A percentile compares a stretch with the other conserved stretches of the same genome.
Conservation (phyloP, 2,797 vertebrate species). For the Spizella passerina region DNA sequence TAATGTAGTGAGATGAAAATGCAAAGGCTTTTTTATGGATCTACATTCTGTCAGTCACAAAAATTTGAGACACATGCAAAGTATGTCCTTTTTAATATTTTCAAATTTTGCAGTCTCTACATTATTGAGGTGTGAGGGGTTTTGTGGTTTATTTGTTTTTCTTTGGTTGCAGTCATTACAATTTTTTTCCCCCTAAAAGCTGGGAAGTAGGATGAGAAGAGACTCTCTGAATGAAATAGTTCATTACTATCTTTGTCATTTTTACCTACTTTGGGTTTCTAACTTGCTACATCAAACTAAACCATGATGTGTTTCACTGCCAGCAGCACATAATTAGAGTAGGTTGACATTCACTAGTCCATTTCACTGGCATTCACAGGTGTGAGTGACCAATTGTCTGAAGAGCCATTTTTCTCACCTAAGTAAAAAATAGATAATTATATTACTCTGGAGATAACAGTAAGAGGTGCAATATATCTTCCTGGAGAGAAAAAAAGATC, state of each 20-base stretch:
- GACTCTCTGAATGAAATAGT: not conserved
- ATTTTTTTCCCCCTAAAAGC: not conserved
- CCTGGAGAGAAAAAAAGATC: not conserved
- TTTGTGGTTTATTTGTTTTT: too few relatives aligned
- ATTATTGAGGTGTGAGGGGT: not conserved
- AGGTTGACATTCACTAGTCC: not conserved
- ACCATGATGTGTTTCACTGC: not conserved
- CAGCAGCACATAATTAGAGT: not conserved
- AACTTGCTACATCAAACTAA: not conserved
- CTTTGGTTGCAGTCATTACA: too few relatives aligned
- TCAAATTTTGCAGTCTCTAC: not conserved
- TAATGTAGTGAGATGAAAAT: rapidly evolving
- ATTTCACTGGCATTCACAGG: not conserved
- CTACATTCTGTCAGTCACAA: not conserved
- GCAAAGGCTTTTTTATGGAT: not conserved
- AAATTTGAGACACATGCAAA: not conserved
- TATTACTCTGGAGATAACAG: not conserved
- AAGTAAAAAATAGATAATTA: not conserved
- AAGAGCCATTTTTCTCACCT: not conserved
- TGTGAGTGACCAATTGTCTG: not conserved
- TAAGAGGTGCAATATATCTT: not conserved
- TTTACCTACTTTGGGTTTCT: not conserved
- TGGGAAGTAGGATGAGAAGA: not conserved
- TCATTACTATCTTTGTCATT: not conserved
- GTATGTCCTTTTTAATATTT: not conserved